A percentile compares a stretch with the other conserved stretches of the same genome.
phyloP scores from a whole-genome alignment of 2,113 vertebrate species.

The Pandion haliaetus region DNA sequence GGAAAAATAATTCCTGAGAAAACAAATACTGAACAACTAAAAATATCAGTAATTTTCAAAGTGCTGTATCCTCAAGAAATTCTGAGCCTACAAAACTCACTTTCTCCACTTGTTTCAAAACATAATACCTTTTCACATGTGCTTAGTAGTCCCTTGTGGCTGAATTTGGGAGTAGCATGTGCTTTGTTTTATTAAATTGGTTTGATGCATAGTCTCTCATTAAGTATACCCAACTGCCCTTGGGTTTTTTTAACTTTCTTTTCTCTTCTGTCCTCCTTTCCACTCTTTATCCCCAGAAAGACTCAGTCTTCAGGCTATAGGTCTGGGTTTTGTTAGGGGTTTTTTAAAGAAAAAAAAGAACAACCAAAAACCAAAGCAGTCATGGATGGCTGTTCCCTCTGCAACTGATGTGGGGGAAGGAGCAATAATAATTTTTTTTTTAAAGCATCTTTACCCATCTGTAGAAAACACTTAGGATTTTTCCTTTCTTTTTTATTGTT shows the following conservation, averaged over 20 bases:
- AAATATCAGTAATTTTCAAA: background rate
- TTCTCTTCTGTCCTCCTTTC: background rate
- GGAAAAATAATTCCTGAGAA: background rate
- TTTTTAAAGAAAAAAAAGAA: background rate
- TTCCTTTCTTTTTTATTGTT: slow-evolving; percentile 61
- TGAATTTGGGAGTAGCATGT: background rate
- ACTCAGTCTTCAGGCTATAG: background rate
- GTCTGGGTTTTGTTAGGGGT: background rate
- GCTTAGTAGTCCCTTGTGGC: background rate
- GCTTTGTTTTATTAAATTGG: background rate
- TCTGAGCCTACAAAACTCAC: background rate
- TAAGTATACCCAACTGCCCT: background rate
- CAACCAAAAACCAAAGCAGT: background rate
- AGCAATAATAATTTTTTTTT: background rate
- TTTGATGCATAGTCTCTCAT: background rate
- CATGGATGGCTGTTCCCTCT: background rate
- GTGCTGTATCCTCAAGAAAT: background rate
- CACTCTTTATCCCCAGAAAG: background rate
- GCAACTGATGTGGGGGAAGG: slow-evolving; percentile 7
- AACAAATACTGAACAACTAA: background rate
- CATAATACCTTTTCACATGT: background rate
- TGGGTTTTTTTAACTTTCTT: background rate
- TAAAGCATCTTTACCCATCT: slow-evolving; percentile 49
- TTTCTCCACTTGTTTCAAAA: background rate
- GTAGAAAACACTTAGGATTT: slow-evolving; percentile 50